These are phyloP conservation scores for Alces alces DNA, from an alignment of 2,113 vertebrate species.

Conservation along the genomic window DNA sequence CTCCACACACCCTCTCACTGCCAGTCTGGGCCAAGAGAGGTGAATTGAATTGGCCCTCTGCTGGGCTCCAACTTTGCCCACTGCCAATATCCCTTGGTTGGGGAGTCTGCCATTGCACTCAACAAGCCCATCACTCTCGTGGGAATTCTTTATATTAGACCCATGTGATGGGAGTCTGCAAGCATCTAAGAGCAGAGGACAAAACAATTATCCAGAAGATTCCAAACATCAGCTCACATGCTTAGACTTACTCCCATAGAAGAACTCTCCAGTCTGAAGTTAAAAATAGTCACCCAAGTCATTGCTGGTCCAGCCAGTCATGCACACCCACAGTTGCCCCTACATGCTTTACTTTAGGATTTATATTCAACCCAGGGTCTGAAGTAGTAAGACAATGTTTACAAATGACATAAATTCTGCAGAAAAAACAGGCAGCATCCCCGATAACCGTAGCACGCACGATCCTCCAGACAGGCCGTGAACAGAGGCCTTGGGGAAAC, in stretches of 20 bases:
- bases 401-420: background rate
- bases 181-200: background rate
- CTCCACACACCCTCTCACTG: background rate
- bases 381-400: background rate
- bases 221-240: background rate
- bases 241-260: background rate
- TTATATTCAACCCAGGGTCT: background rate
- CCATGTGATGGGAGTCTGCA: too few species aligned
- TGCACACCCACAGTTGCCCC: background rate
- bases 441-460: background rate
- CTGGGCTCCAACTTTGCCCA: accelerated
- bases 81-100: background rate
- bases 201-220: background rate
- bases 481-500: background rate
- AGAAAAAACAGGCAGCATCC: background rate
- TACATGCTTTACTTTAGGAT: background rate
- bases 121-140: background rate
- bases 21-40: background rate
- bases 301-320: too few species aligned
- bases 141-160: background rate
- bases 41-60: too few species aligned
- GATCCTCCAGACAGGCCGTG: too few species aligned
- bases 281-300: background rate
- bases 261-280: background rate
- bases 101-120: background rate